A percentile compares a stretch with the other conserved stretches of the same genome.
phyloP scores from a whole-genome alignment of 92 coral and sea anemone species.

The Zoanthus solanderi region DNA sequence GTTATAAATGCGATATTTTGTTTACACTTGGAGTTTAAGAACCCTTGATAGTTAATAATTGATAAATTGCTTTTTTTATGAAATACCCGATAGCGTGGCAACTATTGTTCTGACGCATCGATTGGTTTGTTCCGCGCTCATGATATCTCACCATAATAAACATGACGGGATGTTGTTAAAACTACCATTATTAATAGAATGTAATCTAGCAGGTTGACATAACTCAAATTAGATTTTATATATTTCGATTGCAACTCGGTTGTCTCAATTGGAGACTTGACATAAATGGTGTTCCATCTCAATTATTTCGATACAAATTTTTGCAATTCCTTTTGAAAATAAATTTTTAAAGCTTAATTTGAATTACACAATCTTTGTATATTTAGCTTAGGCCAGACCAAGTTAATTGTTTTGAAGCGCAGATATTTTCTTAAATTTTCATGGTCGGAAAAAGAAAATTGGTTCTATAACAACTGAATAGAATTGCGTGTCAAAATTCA shows the following conservation, averaged over 20 bases:
- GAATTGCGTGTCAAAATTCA: too few species aligned
- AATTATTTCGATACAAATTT: neutral
- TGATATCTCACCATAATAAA: constrained; percentile 13
- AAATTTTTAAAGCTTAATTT: neutral
- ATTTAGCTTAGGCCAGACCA: neutral
- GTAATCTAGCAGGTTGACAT: constrained; percentile 19
- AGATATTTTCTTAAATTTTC: too few species aligned
- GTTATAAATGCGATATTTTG: constrained; percentile 32
- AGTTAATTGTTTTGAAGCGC: too few species aligned
- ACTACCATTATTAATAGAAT: constrained; percentile 25
- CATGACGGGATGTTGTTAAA: constrained; percentile 10
- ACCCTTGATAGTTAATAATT: constrained; percentile 43
- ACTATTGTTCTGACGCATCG: constrained; percentile 44
- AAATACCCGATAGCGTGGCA: constrained; percentile 40
- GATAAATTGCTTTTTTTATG: constrained; percentile 28
- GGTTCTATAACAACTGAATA: too few species aligned
- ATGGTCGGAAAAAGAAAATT: neutral
- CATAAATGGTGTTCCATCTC: neutral
- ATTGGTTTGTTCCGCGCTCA: constrained; percentile 3
- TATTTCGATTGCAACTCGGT: neutral
- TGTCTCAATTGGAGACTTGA: neutral
- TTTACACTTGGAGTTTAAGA: constrained; percentile 44
- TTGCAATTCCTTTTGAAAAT: neutral
- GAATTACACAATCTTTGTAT: neutral
- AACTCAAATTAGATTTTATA: neutral